A percentile compares a stretch with the other conserved stretches of the same genome.
These are phyloP conservation scores for Zygothrica quintamaculata DNA, from an alignment of 2,888 invertebrate genomes.

Conservation along the genomic window DNA sequence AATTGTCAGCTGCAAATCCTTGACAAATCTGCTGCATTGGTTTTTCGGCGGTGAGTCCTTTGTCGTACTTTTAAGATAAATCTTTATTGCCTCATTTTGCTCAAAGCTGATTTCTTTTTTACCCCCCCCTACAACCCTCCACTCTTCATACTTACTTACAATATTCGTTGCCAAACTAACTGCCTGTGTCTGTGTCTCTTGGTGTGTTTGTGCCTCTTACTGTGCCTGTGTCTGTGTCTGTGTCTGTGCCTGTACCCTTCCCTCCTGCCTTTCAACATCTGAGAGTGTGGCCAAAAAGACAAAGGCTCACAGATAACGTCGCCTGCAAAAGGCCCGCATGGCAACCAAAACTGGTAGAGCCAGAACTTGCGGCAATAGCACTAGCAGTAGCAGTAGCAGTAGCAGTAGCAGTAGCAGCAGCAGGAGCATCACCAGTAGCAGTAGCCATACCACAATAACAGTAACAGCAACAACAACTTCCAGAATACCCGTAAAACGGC, in stretches of 20 bases:
- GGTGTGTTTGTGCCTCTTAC: no score
- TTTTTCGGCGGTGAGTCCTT: slow-evolving; percentile 48
- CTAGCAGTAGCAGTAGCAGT: slow-evolving; percentile 6
- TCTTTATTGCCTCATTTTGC: slow-evolving; percentile 79
- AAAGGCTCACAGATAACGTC: slow-evolving; percentile 62
- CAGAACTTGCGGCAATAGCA: no score
- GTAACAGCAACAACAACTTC: slow-evolving; percentile 43
- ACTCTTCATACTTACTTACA: slow-evolving; percentile 30
- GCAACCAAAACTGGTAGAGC: slow-evolving; percentile 8
- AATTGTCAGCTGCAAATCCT: slow-evolving; percentile 73
- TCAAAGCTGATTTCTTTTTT: slow-evolving; percentile 67
- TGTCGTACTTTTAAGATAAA: slow-evolving; percentile 60
- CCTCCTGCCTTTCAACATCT: no score
- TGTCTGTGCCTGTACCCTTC: slow-evolving; percentile 1
- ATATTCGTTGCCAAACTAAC: slow-evolving; percentile 53
- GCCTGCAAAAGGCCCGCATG: slow-evolving; percentile 59
- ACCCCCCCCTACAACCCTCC: slow-evolving; percentile 17
- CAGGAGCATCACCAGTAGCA: slow-evolving; percentile 32
- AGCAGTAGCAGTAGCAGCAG: slow-evolving; percentile 30
- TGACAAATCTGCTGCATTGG: slow-evolving; percentile 77
- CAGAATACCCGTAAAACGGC: slow-evolving; percentile 49
- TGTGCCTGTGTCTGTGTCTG: no score
- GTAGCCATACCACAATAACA: slow-evolving; percentile 17
- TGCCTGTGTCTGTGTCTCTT: slow-evolving; percentile 10
- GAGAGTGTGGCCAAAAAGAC: slow-evolving; percentile 61